phyloP scores from a whole-genome alignment of 2,888 invertebrate genomes.

The Xanthostigma xanthostigma region DNA sequence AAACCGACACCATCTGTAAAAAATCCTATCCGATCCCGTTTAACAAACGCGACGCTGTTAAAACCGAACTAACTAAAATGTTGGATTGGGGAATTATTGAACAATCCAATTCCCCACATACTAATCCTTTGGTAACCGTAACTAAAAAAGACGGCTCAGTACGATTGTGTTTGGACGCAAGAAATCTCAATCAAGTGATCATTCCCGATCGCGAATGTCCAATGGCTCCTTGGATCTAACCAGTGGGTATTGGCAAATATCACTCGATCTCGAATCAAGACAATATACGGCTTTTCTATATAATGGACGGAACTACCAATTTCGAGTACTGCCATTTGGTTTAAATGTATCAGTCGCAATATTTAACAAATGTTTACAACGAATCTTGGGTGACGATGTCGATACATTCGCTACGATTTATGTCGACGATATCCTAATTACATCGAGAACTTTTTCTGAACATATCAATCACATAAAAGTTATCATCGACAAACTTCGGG shows the following conservation, averaged over 20 bases:
- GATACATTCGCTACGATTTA: not conserved
- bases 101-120: not conserved
- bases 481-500: not conserved
- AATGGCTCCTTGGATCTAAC: constrained; percentile 3
- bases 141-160: constrained; percentile 4
- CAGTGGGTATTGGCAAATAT: constrained; percentile 4
- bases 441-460: not conserved
- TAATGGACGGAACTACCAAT: constrained; percentile 3
- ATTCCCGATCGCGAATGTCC: constrained; percentile 2
- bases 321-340: constrained; percentile 5
- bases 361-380: not conserved
- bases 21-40: not conserved
- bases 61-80: not conserved
- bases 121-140: constrained; percentile 3
- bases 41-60: not conserved
- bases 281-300: constrained; percentile 4
- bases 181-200: not conserved
- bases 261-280: not conserved
- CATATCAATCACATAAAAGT: constrained; percentile 1
- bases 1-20: not conserved
- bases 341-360: constrained; percentile 1
- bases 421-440: constrained; percentile 1
- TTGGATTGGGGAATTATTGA: constrained; percentile 1
- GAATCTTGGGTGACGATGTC: not conserved
- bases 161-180: constrained; percentile 2